Conservation (phyloP, 2,888 invertebrate species). For the Erebia epiphron region DNA sequence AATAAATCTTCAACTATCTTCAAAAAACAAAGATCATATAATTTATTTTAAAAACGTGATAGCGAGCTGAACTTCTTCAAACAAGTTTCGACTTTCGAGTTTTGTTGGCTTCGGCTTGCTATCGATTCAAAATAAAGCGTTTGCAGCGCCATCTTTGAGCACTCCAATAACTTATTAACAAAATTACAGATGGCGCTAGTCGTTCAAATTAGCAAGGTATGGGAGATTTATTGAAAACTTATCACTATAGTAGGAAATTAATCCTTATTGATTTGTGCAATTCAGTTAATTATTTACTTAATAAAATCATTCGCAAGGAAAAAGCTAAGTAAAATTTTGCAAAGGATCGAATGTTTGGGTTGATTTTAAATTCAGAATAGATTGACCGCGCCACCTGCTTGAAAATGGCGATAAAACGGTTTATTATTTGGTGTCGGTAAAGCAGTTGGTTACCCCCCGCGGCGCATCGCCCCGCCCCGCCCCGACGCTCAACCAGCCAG, state of each 20-base stretch:
- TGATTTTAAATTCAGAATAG: slow-evolving; percentile 21
- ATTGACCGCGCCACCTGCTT: slow-evolving; percentile 64
- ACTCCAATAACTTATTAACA: neutral
- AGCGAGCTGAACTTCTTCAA: slow-evolving; percentile 14
- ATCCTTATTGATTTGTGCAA: neutral
- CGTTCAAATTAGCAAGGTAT: neutral
- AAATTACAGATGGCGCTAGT: slow-evolving; percentile 23
- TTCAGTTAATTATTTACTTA: neutral
- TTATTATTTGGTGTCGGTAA: slow-evolving; percentile 47
- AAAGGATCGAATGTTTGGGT: slow-evolving; percentile 1
- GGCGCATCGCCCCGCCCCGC: slow-evolving; percentile 46
- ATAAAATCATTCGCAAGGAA: neutral
- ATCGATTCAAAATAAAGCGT: slow-evolving; percentile 39
- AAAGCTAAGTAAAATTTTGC: neutral
- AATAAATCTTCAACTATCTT: neutral
- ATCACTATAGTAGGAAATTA: neutral
- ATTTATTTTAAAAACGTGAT: slow-evolving; percentile 14
- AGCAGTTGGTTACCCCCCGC: slow-evolving; percentile 54
- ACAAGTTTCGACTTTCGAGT: slow-evolving; percentile 33
- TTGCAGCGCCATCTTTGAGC: slow-evolving; percentile 24
- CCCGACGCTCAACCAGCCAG: slow-evolving; percentile 59
- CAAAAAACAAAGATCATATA: slow-evolving; percentile 9
- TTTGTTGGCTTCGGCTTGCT: slow-evolving; percentile 21
- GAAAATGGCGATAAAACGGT: slow-evolving; percentile 54
- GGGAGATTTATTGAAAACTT: neutral